Evolutionary conservation across 2,888 invertebrate genomes (phyloP).

Genomic region (Enoplolaimus lenunculus): DNA sequence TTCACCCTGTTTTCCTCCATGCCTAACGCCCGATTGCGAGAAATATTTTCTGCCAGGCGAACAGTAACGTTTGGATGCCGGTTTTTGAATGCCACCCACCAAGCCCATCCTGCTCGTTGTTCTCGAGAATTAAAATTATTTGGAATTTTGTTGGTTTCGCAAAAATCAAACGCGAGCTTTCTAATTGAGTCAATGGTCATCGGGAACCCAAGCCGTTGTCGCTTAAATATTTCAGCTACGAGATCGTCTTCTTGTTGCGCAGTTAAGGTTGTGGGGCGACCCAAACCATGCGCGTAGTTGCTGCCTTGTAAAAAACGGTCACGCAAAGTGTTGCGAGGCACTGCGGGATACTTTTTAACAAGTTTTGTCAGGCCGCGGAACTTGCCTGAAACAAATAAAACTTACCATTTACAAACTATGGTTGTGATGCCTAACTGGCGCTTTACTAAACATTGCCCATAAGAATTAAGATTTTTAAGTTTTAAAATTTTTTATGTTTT

Average conservation of each 20-base stretch:
- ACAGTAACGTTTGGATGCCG: neutral
- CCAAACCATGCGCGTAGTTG: neutral
- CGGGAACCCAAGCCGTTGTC: neutral
- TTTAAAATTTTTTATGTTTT: too few species aligned
- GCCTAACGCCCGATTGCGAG: neutral
- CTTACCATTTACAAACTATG: too few species aligned
- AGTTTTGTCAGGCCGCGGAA: neutral
- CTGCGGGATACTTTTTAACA: neutral
- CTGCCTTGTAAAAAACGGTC: neutral
- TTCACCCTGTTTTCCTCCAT: neutral
- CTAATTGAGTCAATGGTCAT: neutral
- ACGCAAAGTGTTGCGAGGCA: neutral
- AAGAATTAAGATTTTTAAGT: too few species aligned
- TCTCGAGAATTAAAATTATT: neutral
- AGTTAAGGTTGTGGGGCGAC: neutral
- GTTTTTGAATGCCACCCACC: neutral
- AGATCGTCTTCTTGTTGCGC: neutral
- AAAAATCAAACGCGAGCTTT: neutral
- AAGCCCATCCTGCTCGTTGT: neutral
- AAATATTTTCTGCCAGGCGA: neutral
- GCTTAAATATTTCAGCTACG: neutral
- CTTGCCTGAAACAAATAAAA: neutral
- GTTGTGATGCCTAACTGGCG: too few species aligned
- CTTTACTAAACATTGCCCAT: too few species aligned
- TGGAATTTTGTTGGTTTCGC: neutral